Evolutionary conservation across 2,797 vertebrate genomes (phyloP).

Genomic region (Apogon talboti): DNA sequence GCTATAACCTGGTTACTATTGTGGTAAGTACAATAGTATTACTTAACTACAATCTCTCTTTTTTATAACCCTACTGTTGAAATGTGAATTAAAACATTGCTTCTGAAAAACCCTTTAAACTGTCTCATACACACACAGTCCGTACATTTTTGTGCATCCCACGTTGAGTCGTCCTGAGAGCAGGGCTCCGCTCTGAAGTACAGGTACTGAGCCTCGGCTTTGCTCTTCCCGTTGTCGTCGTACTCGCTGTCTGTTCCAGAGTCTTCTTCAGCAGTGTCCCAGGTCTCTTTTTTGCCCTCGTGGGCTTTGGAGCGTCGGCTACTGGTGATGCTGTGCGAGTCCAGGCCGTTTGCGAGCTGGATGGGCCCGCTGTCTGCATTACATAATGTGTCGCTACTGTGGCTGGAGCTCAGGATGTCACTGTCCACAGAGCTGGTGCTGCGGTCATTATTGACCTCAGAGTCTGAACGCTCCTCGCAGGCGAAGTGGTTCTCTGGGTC

Average conservation of each 20-base stretch:
- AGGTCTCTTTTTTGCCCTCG: slow-evolving; percentile 97
- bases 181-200: slow-evolving; percentile 94
- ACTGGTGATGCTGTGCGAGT: slow-evolving; percentile 98
- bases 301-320: slow-evolving; percentile 97
- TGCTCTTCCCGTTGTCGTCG: slow-evolving; percentile 95
- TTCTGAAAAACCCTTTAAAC: too few species aligned
- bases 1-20: too few species aligned
- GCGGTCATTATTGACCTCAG: slow-evolving; percentile 97
- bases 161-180: slow-evolving; percentile 85
- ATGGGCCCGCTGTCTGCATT: slow-evolving; percentile 93
- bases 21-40: too few species aligned
- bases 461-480: slow-evolving; percentile 95
- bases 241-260: slow-evolving; percentile 99
- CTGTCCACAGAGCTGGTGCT: slow-evolving; percentile 99
- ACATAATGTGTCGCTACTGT: slow-evolving; percentile 98
- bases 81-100: too few species aligned
- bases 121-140: slow-evolving; percentile 30
- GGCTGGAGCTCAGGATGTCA: slow-evolving; percentile 98
- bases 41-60: too few species aligned
- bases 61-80: too few species aligned
- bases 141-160: slow-evolving; percentile 92
- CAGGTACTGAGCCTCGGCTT: slow-evolving; percentile 89
- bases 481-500: slow-evolving; percentile 91
- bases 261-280: slow-evolving; percentile 98
- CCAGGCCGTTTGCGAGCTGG: slow-evolving; percentile 94